Percentiles rank a stretch among this genome's conserved stretches.
These are phyloP conservation scores for Lophotriccus pileatus DNA, from an alignment of 2,797 vertebrate species.

Conservation along the genomic window DNA sequence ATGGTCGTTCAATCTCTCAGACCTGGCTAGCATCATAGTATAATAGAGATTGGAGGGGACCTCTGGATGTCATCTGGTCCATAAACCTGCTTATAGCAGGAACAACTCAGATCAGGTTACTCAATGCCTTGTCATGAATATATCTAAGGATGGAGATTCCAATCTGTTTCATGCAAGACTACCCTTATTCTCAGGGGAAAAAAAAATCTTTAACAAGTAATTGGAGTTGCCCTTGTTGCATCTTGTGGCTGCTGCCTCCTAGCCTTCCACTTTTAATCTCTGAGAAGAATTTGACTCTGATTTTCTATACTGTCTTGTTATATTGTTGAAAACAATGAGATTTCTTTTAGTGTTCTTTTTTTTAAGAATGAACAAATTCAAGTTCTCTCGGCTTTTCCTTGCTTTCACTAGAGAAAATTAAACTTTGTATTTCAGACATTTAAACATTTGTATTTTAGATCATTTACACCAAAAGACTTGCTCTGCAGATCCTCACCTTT, in stretches of 20 bases:
- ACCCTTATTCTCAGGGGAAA: fast-evolving
- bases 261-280: neutral
- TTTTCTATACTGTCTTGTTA: neutral
- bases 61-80: neutral
- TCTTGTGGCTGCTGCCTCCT: neutral
- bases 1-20: neutral
- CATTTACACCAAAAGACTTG: neutral
- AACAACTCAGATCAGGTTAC: neutral
- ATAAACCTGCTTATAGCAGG: neutral
- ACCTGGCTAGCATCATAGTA: neutral
- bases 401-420: neutral
- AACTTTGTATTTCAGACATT: neutral
- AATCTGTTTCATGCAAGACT: neutral
- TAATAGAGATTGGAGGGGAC: neutral
- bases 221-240: neutral
- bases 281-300: neutral
- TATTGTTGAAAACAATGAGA: neutral
- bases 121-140: neutral
- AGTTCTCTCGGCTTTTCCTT: neutral
- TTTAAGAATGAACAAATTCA: neutral
- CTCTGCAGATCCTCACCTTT: neutral
- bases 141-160: neutral
- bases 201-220: neutral
- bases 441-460: neutral
- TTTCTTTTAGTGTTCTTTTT: neutral